Evolutionary conservation across 2,113 vertebrate species (phyloP).

Genomic region (Corvus hawaiiensis): DNA sequence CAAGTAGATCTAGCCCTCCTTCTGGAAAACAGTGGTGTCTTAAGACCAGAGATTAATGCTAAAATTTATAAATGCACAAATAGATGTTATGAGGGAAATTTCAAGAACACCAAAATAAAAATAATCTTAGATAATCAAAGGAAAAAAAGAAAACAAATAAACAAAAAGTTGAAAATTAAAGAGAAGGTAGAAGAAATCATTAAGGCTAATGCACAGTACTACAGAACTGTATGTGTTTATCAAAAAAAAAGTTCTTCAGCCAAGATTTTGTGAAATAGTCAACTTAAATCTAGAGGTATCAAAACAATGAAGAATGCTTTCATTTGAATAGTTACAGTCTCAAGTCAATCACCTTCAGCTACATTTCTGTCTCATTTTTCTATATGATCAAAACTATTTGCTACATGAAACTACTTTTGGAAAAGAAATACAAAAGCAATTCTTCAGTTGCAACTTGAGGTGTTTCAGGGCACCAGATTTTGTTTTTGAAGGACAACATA

Average conservation of each 20-base stretch:
- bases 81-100: not conserved
- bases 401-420: not conserved
- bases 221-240: not conserved
- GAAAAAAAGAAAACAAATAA: not conserved
- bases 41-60: not conserved
- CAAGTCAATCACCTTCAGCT: not conserved
- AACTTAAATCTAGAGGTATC: not conserved
- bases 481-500: not conserved
- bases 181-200: not conserved
- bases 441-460: not conserved
- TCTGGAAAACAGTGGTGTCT: not conserved
- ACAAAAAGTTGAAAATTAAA: not conserved
- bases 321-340: not conserved
- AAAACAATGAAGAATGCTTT: not conserved
- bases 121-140: not conserved
- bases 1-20: not conserved
- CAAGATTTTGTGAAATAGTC: accelerated
- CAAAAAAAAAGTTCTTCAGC: not conserved
- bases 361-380: not conserved
- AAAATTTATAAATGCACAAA: not conserved
- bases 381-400: not conserved
- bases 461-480: not conserved
- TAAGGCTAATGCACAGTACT: not conserved
- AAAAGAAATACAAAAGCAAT: not conserved
- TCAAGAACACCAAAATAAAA: not conserved